Conservation (phyloP, 53 echinoderm and acorn worm species). For the Hippasteria phrygiana region DNA sequence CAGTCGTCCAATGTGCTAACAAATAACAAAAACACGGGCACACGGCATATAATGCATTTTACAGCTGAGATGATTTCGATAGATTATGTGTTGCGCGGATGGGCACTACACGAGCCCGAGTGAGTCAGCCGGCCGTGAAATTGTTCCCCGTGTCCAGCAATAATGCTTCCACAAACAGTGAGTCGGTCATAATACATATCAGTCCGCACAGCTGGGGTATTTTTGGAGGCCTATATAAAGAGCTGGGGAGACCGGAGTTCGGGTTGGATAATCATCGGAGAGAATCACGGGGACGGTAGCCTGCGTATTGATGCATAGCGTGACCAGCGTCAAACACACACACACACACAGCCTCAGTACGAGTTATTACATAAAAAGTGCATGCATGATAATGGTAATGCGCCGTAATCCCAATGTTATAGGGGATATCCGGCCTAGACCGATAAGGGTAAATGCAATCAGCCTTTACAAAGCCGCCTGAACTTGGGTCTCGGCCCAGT, state of each 20-base stretch:
- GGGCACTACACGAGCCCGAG: constrained; percentile 15
- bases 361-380: not conserved
- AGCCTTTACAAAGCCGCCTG: not conserved
- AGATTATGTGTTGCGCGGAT: constrained; percentile 1
- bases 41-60: too few relatives aligned
- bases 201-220: constrained; percentile 35
- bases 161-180: constrained; percentile 18
- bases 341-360: not conserved
- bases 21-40: too few relatives aligned
- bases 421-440: constrained; percentile 55
- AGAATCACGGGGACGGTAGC: not conserved
- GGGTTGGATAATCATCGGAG: not conserved
- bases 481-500: constrained; percentile 39
- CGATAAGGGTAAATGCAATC: constrained; percentile 39
- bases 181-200: constrained; percentile 27
- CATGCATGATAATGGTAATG: constrained; percentile 26
- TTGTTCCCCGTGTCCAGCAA: constrained; percentile 32
- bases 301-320: not conserved
- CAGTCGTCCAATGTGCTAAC: too few relatives aligned
- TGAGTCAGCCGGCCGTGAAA: constrained; percentile 9
- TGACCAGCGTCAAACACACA: not conserved
- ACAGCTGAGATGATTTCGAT: too few relatives aligned
- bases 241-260: not conserved
- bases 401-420: constrained; percentile 25
- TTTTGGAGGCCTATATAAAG: constrained; percentile 65